These are phyloP conservation scores for Nineta flava DNA, from an alignment of 2,888 invertebrate genomes.

Conservation along the genomic window DNA sequence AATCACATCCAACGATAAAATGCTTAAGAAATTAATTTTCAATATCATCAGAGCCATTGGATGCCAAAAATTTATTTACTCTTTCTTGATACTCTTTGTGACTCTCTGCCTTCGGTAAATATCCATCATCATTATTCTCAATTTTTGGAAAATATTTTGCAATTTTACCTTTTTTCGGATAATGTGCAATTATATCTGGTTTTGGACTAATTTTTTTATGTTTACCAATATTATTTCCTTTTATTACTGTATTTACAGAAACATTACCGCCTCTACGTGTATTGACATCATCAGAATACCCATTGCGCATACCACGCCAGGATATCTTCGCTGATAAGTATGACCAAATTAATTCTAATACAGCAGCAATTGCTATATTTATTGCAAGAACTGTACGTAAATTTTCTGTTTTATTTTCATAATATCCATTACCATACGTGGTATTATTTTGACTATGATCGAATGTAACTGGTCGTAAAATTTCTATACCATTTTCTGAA, in stretches of 20 bases:
- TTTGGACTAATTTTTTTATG: conserved; percentile 28
- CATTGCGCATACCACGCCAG: conserved; percentile 42
- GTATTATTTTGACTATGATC: background rate
- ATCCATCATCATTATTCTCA: conserved; percentile 16
- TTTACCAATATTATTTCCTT: conserved; percentile 34
- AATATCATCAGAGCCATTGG: conserved; percentile 6
- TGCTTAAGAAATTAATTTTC: too few relatives aligned
- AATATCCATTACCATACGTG: background rate
- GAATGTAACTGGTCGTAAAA: background rate
- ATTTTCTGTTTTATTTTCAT: conserved; percentile 8
- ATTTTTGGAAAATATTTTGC: conserved; percentile 31
- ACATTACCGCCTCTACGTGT: conserved; percentile 30
- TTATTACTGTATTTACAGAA: conserved; percentile 36
- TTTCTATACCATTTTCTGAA: background rate
- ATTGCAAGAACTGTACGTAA: conserved; percentile 32
- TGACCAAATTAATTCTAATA: conserved; percentile 43
- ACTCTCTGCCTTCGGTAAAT: conserved; percentile 25
- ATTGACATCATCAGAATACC: conserved; percentile 35
- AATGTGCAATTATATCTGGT: conserved; percentile 36
- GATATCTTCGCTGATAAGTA: conserved; percentile 39
- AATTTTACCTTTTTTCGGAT: conserved; percentile 33
- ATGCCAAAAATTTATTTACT: conserved; percentile 26
- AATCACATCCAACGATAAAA: too few relatives aligned
- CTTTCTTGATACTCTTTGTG: conserved; percentile 29
- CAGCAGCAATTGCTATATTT: conserved; percentile 41